phyloP scores from a whole-genome alignment of 2,113 vertebrate genomes.

The Bolborhynchus lineola region DNA sequence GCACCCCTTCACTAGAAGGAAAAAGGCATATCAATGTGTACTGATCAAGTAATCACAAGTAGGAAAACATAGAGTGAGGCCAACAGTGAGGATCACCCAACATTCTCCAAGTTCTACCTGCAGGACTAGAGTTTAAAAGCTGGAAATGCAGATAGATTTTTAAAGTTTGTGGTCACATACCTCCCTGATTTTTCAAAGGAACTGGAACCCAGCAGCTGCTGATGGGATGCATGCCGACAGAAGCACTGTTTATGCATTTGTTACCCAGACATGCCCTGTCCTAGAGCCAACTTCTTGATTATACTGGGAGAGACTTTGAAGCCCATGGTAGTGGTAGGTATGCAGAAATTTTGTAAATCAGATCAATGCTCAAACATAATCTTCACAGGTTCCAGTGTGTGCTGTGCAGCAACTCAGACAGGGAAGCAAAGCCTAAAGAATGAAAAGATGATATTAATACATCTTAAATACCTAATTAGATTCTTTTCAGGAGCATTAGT shows the following conservation, averaged over 20 bases:
- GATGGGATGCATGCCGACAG: not conserved
- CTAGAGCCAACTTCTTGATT: not conserved
- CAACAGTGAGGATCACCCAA: rapidly evolving
- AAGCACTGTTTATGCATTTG: not conserved
- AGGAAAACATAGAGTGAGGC: not conserved
- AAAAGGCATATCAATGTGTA: not conserved
- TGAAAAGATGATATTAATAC: not conserved
- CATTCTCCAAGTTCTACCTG: not conserved
- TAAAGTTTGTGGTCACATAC: not conserved
- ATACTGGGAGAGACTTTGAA: not conserved
- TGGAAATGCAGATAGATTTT: not conserved
- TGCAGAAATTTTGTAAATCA: not conserved
- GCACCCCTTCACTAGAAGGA: not conserved
- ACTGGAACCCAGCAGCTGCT: not conserved
- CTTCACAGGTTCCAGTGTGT: not conserved
- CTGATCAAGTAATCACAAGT: not conserved
- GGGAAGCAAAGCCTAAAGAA: not conserved
- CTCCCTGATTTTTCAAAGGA: not conserved
- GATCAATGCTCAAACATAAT: not conserved
- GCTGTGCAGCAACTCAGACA: not conserved
- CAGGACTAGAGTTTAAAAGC: not conserved
- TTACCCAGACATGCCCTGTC: not conserved
- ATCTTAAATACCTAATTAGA: not conserved
- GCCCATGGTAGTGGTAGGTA: rapidly evolving
- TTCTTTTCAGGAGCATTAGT: not conserved